Evolutionary conservation across 2,113 vertebrate genomes (phyloP).

Genomic region (Cynocephalus volans): DNA sequence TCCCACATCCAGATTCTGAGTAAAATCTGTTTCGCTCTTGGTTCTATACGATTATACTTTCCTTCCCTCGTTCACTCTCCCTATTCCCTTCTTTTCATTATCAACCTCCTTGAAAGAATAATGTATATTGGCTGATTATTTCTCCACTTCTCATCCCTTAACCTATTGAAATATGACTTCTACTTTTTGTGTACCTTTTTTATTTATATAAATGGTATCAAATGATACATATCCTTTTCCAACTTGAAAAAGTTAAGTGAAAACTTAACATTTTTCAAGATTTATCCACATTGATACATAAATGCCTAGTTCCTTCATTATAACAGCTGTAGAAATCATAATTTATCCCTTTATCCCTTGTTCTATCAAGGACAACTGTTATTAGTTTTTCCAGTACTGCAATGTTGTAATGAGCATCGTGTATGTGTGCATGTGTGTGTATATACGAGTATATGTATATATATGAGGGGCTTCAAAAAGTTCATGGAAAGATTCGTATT

Average conservation of each 20-base stretch:
- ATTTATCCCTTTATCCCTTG: not conserved
- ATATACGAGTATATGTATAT: no score
- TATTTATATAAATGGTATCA: not conserved
- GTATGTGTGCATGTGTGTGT: not conserved
- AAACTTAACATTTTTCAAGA: not conserved
- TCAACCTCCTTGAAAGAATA: not conserved
- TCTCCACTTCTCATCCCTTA: not conserved
- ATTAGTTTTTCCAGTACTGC: not conserved
- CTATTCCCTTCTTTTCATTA: not conserved
- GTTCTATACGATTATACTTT: not conserved
- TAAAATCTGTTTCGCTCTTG: not conserved
- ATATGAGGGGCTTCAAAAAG: no score
- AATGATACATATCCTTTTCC: not conserved
- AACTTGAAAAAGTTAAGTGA: not conserved
- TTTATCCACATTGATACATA: not conserved
- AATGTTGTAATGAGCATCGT: not conserved
- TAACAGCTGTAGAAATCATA: not conserved
- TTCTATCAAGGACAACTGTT: not conserved
- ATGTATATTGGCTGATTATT: not conserved
- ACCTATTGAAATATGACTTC: not conserved
- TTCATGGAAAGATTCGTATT: no score
- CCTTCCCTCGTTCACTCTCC: not conserved
- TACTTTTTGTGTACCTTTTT: not conserved
- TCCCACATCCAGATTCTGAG: not conserved
- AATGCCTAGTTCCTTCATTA: not conserved